Evolutionary conservation across 2,113 vertebrate genomes (phyloP), one percentile per base, ranked within the genome.

Genomic region (Maccullochella peelii): DNA sequence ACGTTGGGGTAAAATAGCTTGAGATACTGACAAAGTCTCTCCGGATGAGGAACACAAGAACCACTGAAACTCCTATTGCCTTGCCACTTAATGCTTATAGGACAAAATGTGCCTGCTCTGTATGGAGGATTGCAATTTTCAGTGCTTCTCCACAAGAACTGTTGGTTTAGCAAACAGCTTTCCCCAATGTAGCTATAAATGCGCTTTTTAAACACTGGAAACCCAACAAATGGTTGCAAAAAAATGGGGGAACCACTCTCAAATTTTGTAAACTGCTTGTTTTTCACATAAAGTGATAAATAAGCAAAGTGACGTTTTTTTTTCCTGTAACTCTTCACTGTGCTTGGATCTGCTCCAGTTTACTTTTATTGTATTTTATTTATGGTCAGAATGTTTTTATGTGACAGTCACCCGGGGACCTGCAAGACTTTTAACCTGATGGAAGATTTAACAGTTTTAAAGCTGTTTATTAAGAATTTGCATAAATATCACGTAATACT

Each of bases 181-280:
- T n/a, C n/a, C n/a, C n/a, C n/a, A n/a, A 91, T 80, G 50, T 88
- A 6, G 15, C 59, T 73, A 23, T 66, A 71, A 83, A 87, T 77
- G 73, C 27, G 58, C 70, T 85, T 80, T 85, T 77, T 80, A 59
- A 92, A 95, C 91, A 95, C 94, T 95, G 94, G 92, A 95, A 88
- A 89, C 59, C 73, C 66, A 58, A 61, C 40, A 57, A 25, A 86
- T 74, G 50, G 78, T 86, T 81, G 54, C 25, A 61, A 33, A 79
- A 33, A 70, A 67, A 74, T 72, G 79, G 69, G 83, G 33, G 38
- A 86, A 87, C 49, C 68, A 79, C 80, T 86, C 33, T 89, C 55
- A 58, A 9, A 62, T 77, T 80, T 72, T 85, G 25, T 75, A 40
- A 69, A 79, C 33, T 36, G 50, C 83, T 83, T 85, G 30, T 70